phyloP scores from a whole-genome alignment of 2,888 invertebrate genomes.

The Ptilodon capucinus region DNA sequence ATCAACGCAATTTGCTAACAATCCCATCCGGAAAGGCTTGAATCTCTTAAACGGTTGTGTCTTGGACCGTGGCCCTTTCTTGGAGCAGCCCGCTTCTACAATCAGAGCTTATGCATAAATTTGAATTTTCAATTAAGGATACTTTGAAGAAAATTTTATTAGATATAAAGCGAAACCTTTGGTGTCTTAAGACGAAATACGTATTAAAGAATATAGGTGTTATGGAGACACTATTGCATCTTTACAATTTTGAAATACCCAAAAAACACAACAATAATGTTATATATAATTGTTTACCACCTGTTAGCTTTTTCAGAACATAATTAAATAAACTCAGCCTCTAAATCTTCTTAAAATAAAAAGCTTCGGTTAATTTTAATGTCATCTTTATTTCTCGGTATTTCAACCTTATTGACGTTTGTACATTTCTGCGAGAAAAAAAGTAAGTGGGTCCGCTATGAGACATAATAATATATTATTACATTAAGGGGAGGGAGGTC shows the following conservation, averaged over 20 bases:
- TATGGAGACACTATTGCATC: slow-evolving; percentile 30
- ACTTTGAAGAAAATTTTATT: slow-evolving; percentile 82
- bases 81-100: slow-evolving; percentile 56
- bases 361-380: no score
- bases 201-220: slow-evolving; percentile 53
- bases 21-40: slow-evolving; percentile 57
- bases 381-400: no score
- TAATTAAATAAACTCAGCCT: no score
- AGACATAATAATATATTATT: no score
- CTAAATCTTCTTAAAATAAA: no score
- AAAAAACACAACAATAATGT: no score
- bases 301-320: no score
- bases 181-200: slow-evolving; percentile 75
- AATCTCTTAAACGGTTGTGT: slow-evolving; percentile 60
- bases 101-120: slow-evolving; percentile 83
- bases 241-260: not conserved
- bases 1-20: slow-evolving; percentile 67
- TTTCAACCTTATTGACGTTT: no score
- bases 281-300: no score
- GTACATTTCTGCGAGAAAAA: no score
- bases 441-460: no score
- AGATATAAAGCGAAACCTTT: slow-evolving; percentile 81
- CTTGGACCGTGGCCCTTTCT: slow-evolving; percentile 50
- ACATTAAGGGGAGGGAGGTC: no score
- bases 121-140: slow-evolving; percentile 82